A percentile compares a stretch with the other conserved stretches of the same genome.
phyloP scores from a whole-genome alignment of 1,140 invertebrate genomes.

The Drosophila repleta region DNA sequence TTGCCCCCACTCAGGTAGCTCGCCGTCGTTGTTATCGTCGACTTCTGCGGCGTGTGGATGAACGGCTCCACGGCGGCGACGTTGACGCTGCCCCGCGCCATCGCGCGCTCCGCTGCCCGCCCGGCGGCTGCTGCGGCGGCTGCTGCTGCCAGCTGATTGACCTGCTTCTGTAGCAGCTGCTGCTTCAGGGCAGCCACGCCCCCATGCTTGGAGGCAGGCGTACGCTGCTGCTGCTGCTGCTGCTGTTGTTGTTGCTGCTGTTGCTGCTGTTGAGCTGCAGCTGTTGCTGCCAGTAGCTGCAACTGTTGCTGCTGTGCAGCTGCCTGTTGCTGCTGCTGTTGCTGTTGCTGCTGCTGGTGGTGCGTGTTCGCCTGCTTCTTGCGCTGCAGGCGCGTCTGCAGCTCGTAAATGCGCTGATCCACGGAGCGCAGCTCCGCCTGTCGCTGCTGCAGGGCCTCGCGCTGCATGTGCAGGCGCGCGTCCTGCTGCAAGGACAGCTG shows the following conservation, averaged over 20 bases:
- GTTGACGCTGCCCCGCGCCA: constrained; percentile 86
- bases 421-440: constrained; percentile 96
- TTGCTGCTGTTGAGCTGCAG: constrained; percentile 38
- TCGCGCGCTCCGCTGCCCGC: constrained; percentile 57
- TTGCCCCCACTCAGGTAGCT: constrained; percentile 65
- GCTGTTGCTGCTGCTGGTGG: constrained; percentile 63
- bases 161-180: constrained; percentile 76
- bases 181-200: constrained; percentile 78
- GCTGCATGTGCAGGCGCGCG: constrained; percentile 92
- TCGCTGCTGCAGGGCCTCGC: constrained; percentile 92
- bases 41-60: constrained; percentile 90
- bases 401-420: constrained; percentile 95
- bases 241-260: constrained; percentile 56
- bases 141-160: constrained; percentile 67
- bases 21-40: constrained; percentile 71
- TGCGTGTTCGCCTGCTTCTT: constrained; percentile 89
- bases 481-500: constrained; percentile 98
- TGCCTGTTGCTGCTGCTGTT: constrained; percentile 45
- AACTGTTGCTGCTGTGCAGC: constrained; percentile 44
- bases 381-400: constrained; percentile 94
- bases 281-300: constrained; percentile 48
- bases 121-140: constrained; percentile 68
- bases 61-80: constrained; percentile 96
- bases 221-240: constrained; percentile 6
- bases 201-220: constrained; percentile 45